Base-by-base conservation (phyloP, 2,888 invertebrate genomes). In the Coleophora deauratella region DNA sequence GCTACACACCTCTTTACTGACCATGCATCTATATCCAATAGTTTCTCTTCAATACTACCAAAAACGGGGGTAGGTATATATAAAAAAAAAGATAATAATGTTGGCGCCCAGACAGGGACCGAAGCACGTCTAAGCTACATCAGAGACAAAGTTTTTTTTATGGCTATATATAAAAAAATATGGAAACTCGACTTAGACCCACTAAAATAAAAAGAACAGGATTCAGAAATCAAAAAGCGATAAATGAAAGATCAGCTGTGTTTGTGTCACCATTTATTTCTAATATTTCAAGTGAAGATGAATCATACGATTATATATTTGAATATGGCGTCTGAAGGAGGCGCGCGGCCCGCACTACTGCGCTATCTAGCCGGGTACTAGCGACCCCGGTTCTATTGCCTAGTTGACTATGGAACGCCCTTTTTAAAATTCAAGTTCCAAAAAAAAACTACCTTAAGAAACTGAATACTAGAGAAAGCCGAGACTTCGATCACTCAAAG, bases 231-330 rank as follows among this genome's bases (percentile, higher is more conserved):
- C 57, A 55, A 60, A 62, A 84, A 84, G 82, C 82, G 74, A 72
- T 72, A 82, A 84, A 82, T 84, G 77, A 84, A 84, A 84, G 72
- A 81, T 68, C 82, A 65, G 74, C 79, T 76, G 77, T 80, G 78
- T 81, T 75, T 75, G 68, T 80, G 68, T 81, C 73, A 82, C 76
- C 79, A 75, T 79, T 75, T 81, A 77, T 79, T 76, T 72, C 76
- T 80, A 78, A 77, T 66, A 74, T 66, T 74, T 68, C 81, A 82
- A 77, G 81, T 82, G 82, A 77, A 80, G 78, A 79, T 81, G 81
- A 81, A 76, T 72, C 78, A 76, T 75, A 78, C n/a, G 62, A 68
- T 43, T 41, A 49, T 52, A 45, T 66, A 62, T 65, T 69, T 66
- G 63, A 52, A 66, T 38, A 72, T 74, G 71, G 75, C 79, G 59